Base-by-base conservation (phyloP, 2,888 invertebrate genomes). In the Linyphia triangularis region DNA sequence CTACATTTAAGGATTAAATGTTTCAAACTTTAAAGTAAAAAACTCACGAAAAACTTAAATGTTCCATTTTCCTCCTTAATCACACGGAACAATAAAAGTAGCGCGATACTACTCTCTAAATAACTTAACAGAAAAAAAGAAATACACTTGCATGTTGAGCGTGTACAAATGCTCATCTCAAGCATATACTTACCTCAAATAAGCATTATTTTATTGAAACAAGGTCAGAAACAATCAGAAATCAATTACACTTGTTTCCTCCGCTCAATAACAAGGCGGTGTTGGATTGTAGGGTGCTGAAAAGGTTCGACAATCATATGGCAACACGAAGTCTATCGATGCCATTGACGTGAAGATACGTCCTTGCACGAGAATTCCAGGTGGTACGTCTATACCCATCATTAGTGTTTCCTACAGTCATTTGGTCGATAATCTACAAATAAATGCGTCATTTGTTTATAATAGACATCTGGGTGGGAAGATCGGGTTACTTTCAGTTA, bases 241-340 rank as follows among this genome's bases (percentile, higher is more conserved):
- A 82, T 73, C 72, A 72, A 73, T 83, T 59, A 16, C 40, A 83
- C 72, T 72, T 63, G 63, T 82, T 72, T 82, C 69, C 22, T 24
- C 7, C 26, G 30, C 61, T 59, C 40, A 79, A 81, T 69, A 69
- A 69, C 51, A 82, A 72, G 28, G 40, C 33, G 40, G 51, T 72
- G 30, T 30, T 40, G 19, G 10, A 30, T 63, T 9, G 10, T 5
- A 63, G 26, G 37, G 16, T 59, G 61, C 59, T 70, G 70, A 57
- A 81, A 57, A 59, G 16, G 61, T 61, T 72, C 43, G 51, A 65
- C 40, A 72, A 22, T 65, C 51, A 73, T 63, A 16, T 59, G 70
- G 33, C 70, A 40, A 61, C 70, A 13, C 28, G 19, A 40, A 37
- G 43, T 69, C 13, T 73, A 40, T 73, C 83, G 73, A 83, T 61